Evolutionary conservation across 2,888 invertebrate species (phyloP).

Genomic region (Orthosia incerta): DNA sequence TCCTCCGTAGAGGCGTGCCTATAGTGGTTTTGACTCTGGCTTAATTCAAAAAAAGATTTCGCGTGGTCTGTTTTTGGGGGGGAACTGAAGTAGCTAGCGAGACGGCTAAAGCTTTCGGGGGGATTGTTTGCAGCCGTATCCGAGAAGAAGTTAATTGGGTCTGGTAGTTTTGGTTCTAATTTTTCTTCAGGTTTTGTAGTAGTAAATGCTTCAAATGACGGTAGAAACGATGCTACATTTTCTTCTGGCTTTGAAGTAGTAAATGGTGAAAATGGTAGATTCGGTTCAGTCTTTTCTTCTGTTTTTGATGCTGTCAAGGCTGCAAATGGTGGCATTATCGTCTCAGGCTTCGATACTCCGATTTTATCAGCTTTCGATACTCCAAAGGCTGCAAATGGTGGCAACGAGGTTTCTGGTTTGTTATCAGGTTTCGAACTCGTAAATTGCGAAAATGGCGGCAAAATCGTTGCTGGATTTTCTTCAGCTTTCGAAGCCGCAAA

Average conservation of each 20-base stretch:
- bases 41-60: slow-evolving; percentile 90
- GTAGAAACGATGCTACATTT: not conserved
- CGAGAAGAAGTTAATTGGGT: slow-evolving; percentile 81
- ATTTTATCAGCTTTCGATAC: slow-evolving; percentile 6
- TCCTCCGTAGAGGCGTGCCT: slow-evolving; percentile 71
- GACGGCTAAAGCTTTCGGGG: slow-evolving; percentile 76
- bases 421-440: not conserved
- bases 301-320: slow-evolving; percentile 1
- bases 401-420: not conserved
- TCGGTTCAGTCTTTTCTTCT: slow-evolving; percentile 1
- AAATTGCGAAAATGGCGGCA: slow-evolving; percentile 22
- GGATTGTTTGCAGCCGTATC: slow-evolving; percentile 53
- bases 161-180: slow-evolving; percentile 67
- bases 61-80: slow-evolving; percentile 83
- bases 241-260: not conserved
- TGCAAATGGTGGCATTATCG: slow-evolving; percentile 3
- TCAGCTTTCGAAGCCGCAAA: slow-evolving; percentile 16
- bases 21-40: slow-evolving; percentile 87
- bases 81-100: slow-evolving; percentile 85
- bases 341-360: not conserved
- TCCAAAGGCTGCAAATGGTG: slow-evolving; percentile 8
- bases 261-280: slow-evolving; percentile 18
- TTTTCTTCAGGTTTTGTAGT: slow-evolving; percentile 22
- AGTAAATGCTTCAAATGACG: not conserved
- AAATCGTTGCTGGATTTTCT: not conserved